Base-by-base conservation (phyloP, 2,113 vertebrate genomes). In the Anolis sagrei region DNA sequence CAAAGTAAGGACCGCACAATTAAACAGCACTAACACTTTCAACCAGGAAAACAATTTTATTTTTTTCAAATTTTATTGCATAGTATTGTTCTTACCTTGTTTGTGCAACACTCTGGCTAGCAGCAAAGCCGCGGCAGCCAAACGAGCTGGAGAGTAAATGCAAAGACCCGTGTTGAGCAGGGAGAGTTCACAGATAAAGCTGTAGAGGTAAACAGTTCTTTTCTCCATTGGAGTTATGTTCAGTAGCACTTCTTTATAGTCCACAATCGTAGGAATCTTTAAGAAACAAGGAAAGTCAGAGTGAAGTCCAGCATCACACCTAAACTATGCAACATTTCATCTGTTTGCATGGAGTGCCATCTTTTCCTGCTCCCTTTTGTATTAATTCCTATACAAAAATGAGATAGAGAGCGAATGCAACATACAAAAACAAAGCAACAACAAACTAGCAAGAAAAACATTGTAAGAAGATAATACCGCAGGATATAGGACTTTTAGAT, bases 171-270 rank as follows among this genome's bases (percentile, higher is more conserved):
- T 98, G 93, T 97, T 97, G 49, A 99, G 94, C 84, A 99, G 96
- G 0, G 98, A 98, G 27, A 99, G 97, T 84, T 99, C 98, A 1
- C 98, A 99, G 88, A 99, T 97, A 93, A 99, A 99, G 93, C 97
- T 96, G 93, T 97, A 99, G 5, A 99, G 96, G 91, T 98, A 96
- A 81, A 94, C 86, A 58, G 97, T 98, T 84, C 96, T 96, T 48
- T 97, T 95, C 49, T 97, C 97, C 91, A 97, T 72, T 0, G 95
- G 96, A n/a, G 96, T 82, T 27, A 98, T 89, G 0, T 96, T 96
- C 83, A 97, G 93, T 62, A 99, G 93, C 48, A 99, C 97, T 44
- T 98, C 97, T n/a, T 97, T 98, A 23, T 98, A 99, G 91, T 99
- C 99, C 39, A 99, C 95, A 89, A 99, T 93, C 0, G 98, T 98